These are phyloP conservation scores for Stomatorhinus walkeri DNA, from an alignment of 2,797 vertebrate genomes.

Conservation along the genomic window DNA sequence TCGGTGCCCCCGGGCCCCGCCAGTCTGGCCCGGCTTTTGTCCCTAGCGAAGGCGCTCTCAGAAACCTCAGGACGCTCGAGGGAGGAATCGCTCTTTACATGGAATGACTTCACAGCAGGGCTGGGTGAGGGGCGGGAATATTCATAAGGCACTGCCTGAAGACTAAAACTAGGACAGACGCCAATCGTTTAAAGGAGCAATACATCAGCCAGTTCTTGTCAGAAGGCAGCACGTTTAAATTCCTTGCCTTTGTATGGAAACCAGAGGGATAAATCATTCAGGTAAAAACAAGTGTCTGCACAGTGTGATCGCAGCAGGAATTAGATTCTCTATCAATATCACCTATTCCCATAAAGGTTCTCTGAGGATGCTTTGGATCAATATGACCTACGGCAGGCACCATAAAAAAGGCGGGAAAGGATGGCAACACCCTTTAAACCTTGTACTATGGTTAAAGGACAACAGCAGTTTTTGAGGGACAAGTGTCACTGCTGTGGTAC, in stretches of 20 bases:
- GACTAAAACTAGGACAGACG: neutral
- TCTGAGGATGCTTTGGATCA: neutral
- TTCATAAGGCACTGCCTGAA: neutral
- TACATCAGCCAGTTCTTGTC: neutral
- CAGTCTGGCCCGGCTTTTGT: neutral
- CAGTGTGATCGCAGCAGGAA: neutral
- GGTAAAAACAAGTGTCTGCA: neutral
- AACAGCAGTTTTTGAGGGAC: neutral
- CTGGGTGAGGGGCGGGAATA: neutral
- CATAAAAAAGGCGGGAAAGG: neutral
- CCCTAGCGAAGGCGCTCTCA: neutral
- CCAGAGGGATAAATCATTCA: constrained; percentile 2
- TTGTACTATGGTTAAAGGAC: neutral
- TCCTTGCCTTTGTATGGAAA: neutral
- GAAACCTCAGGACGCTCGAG: neutral
- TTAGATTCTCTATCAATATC: neutral
- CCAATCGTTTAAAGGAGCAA: neutral
- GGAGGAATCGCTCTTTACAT: constrained; percentile 13
- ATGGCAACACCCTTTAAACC: neutral
- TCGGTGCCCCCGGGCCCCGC: neutral
- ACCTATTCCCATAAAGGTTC: neutral
- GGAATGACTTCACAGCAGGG: neutral
- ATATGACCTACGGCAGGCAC: neutral
- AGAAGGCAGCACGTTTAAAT: neutral
- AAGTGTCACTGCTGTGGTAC: neutral